A percentile compares a stretch with the other conserved stretches of the same genome.
Conservation (phyloP, 2,888 invertebrate species). For the Rotaria magnacalcarata region DNA sequence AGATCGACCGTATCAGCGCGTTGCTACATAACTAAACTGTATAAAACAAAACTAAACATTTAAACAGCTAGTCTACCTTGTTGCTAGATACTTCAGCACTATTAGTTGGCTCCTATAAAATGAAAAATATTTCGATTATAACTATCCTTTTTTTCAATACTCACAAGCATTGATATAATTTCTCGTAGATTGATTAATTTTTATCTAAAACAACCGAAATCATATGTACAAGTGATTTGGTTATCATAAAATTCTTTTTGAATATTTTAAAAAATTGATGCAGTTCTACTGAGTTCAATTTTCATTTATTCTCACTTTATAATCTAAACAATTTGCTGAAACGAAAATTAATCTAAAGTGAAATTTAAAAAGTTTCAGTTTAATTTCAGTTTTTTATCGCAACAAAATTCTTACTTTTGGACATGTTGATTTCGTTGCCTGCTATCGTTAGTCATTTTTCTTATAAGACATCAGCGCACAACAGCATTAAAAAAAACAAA, state of each 20-base stretch:
- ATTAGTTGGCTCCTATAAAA: not conserved
- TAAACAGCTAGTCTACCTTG: not conserved
- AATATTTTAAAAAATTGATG: too few relatives aligned
- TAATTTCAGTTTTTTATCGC: not conserved
- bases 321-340: too few relatives aligned
- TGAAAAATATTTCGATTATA: not conserved
- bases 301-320: too few relatives aligned
- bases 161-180: not conserved
- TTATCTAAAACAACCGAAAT: not conserved
- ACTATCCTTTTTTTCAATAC: not conserved
- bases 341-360: too few relatives aligned
- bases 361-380: not conserved
- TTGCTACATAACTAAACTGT: not conserved
- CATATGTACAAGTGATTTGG: too few relatives aligned
- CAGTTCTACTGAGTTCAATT: too few relatives aligned
- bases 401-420: not conserved
- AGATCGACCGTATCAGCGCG: constrained; percentile 42
- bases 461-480: not conserved
- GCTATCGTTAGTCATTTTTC: not conserved
- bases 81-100: not conserved
- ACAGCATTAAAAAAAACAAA: not conserved
- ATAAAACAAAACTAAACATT: too few relatives aligned
- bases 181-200: not conserved
- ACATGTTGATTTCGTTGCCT: not conserved
- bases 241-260: too few relatives aligned